phyloP scores from a whole-genome alignment of 1,140 invertebrate species.

The Hypothenemus hampei region DNA sequence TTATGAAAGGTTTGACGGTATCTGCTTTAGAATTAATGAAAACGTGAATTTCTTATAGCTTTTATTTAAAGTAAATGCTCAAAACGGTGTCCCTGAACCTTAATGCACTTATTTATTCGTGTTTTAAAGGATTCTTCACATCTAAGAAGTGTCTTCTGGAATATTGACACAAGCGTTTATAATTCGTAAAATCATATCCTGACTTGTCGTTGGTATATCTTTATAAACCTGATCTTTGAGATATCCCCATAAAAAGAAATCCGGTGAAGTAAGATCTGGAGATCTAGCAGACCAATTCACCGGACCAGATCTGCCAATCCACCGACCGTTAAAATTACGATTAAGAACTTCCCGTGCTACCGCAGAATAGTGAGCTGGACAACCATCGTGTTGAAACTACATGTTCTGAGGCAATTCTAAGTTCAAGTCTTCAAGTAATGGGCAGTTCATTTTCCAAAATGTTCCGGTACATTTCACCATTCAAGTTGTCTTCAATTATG shows the following conservation, averaged over 20 bases:
- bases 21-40: too few species aligned
- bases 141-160: background rate
- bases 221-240: conserved; percentile 28
- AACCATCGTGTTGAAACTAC: conserved; percentile 37
- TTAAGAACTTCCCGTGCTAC: background rate
- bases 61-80: conserved; percentile 2
- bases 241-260: conserved; percentile 35
- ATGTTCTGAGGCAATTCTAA: conserved; percentile 25
- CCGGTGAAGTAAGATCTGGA: conserved; percentile 30
- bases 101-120: background rate
- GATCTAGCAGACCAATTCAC: conserved; percentile 30
- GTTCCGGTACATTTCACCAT: conserved; percentile 10
- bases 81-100: background rate
- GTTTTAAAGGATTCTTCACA: background rate
- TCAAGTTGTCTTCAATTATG: conserved; percentile 1
- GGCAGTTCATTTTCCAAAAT: conserved; percentile 28
- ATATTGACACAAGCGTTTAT: conserved; percentile 6
- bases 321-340: background rate
- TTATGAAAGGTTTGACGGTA: too few species aligned
- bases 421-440: conserved; percentile 35
- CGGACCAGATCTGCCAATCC: conserved; percentile 8
- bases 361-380: conserved; percentile 24
- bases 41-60: background rate
- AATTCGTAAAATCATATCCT: conserved; percentile 11
- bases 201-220: background rate